phyloP scores from a whole-genome alignment of 2,113 vertebrate species.

The Phalacrocorax brasilianus region DNA sequence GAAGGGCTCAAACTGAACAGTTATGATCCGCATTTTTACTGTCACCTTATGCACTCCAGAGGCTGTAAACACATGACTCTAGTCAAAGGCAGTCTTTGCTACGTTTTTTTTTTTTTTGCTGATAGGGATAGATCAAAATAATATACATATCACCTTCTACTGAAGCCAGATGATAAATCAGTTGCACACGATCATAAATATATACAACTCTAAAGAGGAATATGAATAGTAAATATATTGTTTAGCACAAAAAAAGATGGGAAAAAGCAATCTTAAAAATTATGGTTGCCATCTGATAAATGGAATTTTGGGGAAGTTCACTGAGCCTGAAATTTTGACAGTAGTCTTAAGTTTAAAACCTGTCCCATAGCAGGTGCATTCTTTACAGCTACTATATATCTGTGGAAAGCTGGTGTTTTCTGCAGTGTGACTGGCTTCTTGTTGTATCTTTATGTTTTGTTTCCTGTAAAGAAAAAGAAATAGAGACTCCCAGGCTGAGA shows the following conservation, averaged over 20 bases:
- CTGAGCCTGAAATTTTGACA: background rate
- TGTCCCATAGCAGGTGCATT: background rate
- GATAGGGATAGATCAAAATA: background rate
- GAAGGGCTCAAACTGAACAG: background rate
- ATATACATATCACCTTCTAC: background rate
- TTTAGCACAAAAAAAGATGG: background rate
- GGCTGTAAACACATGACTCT: background rate
- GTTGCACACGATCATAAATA: background rate
- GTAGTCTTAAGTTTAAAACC: background rate
- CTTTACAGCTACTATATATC: background rate
- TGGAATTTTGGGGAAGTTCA: background rate
- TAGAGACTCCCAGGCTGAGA: background rate
- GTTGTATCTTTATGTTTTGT: background rate
- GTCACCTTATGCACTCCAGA: background rate
- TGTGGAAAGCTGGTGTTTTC: background rate
- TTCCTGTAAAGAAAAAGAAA: background rate
- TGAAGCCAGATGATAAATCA: background rate
- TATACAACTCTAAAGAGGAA: background rate
- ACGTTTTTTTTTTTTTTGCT: background rate
- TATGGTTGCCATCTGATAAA: background rate
- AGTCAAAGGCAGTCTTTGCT: background rate
- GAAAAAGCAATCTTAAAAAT: background rate
- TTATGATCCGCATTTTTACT: background rate
- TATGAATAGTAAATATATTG: background rate
- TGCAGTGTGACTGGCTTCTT: background rate